Evolutionary conservation across 23 tunicate genomes (phyloP).

Genomic region (Halocynthia roretzi): DNA sequence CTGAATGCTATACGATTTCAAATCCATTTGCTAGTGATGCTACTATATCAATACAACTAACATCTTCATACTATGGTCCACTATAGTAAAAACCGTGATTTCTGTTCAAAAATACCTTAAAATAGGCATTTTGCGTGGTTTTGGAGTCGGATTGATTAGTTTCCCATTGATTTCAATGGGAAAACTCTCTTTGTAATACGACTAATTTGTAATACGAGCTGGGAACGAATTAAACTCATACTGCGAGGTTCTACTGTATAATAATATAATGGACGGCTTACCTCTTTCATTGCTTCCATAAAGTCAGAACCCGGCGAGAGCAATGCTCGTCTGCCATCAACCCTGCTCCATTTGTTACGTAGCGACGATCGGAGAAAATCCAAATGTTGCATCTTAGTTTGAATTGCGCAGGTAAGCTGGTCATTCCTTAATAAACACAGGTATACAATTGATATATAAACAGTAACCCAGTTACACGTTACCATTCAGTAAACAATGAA

Average conservation of each 20-base stretch:
- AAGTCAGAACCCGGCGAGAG: conserved; percentile 12
- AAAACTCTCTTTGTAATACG: too few species aligned
- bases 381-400: conserved; percentile 48
- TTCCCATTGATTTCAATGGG: too few species aligned
- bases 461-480: background rate
- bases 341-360: conserved; percentile 44
- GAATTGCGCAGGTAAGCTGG: conserved; percentile 16
- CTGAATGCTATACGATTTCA: too few species aligned
- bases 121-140: too few species aligned
- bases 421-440: conserved; percentile 1
- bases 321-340: conserved; percentile 29
- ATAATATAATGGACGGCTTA: background rate
- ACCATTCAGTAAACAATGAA: background rate
- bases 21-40: too few species aligned
- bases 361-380: conserved; percentile 37
- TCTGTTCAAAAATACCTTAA: too few species aligned
- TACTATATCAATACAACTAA: too few species aligned
- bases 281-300: conserved; percentile 30
- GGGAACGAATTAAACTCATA: background rate
- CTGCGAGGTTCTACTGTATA: background rate
- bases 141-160: too few species aligned
- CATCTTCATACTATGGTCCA: too few species aligned
- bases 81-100: too few species aligned
- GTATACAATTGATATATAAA: background rate
- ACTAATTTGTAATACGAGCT: too few species aligned